Evolutionary conservation across 2,888 invertebrate genomes (phyloP), one percentile per base, ranked within the genome.

Genomic region (Cantharis flavilabris): DNA sequence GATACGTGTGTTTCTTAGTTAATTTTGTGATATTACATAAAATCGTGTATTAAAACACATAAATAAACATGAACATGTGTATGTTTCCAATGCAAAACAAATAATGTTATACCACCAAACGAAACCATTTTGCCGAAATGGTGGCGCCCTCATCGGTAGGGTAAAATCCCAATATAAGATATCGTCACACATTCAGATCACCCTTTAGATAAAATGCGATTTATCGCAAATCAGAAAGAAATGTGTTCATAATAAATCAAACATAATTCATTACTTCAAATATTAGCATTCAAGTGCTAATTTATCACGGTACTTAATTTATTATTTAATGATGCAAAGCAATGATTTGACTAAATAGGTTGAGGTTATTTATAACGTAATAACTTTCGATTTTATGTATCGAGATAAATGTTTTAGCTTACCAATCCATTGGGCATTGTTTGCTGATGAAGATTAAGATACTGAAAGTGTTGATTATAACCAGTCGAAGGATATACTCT

Each of bases 351-450:
- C 9, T n/a, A 49, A 49, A n/a, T 49, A 49, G 9, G 49, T n/a
- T n/a, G 49, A 49, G n/a, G n/a, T n/a, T n/a, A 3, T 33, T 33
- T 33, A 33, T 13, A 33, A 33, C n/a, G 7, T 7, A 49, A 49
- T 13, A 49, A n/a, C n/a, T 49, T 49, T n/a, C 7, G 13, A n/a
- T 49, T 49, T 7, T n/a, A 67, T 67, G 3, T 9, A 67, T 16
- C 20, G 5, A 16, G 9, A 67, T 18, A 23, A 71, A 18, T 72
- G 7, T 9, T 67, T 11, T 18, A 23, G 89, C 91, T 90, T 84
- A 95, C 93, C 89, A 98, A 86, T 79, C 98, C 98, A 89, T 98
- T 98, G 0, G 98, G 97, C 91, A 98, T 90, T 0, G 97, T 98
- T 89, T 97, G 95, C 81, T 97, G 97, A 83, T 96, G 94, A 77